These are phyloP conservation scores for Ophiothrix spiculata DNA, from an alignment of 35 echinoderm and acorn worm species.

Conservation along the genomic window DNA sequence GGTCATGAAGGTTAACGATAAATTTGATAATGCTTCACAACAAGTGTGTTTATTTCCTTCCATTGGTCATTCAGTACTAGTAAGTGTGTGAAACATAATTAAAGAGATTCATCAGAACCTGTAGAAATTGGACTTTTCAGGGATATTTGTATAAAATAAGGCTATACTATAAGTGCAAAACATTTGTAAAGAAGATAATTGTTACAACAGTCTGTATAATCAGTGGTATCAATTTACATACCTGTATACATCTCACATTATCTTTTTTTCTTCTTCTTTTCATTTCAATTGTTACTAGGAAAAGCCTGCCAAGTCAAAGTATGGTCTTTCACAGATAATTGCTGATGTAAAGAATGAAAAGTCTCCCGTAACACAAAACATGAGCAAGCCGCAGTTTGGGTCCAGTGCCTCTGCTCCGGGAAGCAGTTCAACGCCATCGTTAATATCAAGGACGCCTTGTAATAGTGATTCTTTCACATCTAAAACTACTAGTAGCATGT, in stretches of 20 bases:
- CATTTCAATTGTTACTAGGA: neutral
- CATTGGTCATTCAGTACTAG: too few species aligned
- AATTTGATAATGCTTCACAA: too few species aligned
- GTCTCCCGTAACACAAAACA: neutral
- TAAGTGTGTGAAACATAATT: too few species aligned
- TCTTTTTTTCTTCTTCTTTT: neutral
- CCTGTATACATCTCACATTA: neutral
- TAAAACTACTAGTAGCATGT: neutral
- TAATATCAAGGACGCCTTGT: neutral
- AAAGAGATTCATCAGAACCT: too few species aligned
- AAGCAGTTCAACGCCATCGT: neutral
- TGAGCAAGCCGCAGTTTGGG: neutral
- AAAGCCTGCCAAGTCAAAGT: neutral
- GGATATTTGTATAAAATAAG: too few species aligned
- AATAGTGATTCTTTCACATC: neutral
- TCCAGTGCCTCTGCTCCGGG: neutral
- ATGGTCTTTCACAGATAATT: neutral
- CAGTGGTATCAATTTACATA: too few species aligned
- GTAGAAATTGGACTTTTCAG: too few species aligned
- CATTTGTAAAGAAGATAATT: too few species aligned
- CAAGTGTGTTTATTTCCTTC: too few species aligned
- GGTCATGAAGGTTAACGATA: too few species aligned
- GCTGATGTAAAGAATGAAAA: neutral
- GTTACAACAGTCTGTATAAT: too few species aligned
- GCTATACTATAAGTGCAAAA: too few species aligned